Evolutionary conservation across 2,888 invertebrate genomes (phyloP), one percentile per base, ranked within the genome.

Genomic region (Drosophila fungiperda): DNA sequence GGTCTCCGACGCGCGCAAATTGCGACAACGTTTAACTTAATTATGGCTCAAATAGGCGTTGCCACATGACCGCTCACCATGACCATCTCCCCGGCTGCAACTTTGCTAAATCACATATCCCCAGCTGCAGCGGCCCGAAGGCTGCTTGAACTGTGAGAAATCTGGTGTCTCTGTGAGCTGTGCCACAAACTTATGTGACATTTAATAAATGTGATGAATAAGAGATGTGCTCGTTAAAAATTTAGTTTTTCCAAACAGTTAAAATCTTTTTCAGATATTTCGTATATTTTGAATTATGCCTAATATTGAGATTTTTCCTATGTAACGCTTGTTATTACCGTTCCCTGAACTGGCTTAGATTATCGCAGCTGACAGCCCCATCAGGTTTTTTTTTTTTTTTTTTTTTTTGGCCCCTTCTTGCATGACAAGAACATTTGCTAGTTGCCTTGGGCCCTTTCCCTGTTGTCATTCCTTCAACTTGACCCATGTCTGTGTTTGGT

Each of bases 21-120:
- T 84, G 87, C 90, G 89, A 82, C 88, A 89, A 89, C 90, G 90
- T 89, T 89, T 89, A 90, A 89, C 89, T 89, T 90, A 89, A 90
- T 89, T 90, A 86, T 78, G 78, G 81, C 82, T 77, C 81, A 89
- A 89, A 90, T 90, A 89, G 90, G 89, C 89, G 89, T 89, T 82
- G 72, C 82, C 76, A 73, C 80, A 82, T 67, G 65, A 66, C 65
- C 38, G 48, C 60, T 50, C 42, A 68, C 87, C 23, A 76, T 82
- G 83, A 82, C 73, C 82, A 87, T 83, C 84, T 73, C 72, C 75
- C 88, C 78, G 73, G 71, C 55, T 26, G 61, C 69, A 73, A 67
- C 63, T 72, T 65, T 67, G 68, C 67, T 72, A 64, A 82, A 82
- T 74, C 60, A 74, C 74, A 57, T 59, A 58, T 54, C 50, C 55